These are phyloP conservation scores for Malthinus flaveolus DNA, from an alignment of 2,888 invertebrate species.

Conservation along the genomic window DNA sequence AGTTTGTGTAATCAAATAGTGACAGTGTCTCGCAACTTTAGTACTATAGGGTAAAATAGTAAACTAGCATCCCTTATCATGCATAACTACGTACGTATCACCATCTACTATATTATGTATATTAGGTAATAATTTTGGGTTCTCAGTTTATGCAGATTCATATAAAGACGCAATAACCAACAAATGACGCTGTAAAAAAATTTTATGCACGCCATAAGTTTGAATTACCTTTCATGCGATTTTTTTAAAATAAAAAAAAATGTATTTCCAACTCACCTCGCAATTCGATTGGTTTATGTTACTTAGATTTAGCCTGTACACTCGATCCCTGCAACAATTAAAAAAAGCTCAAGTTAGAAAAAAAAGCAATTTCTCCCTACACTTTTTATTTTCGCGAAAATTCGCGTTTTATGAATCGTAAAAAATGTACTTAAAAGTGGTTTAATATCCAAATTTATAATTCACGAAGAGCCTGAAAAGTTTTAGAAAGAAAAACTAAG, in stretches of 20 bases:
- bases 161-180: constrained; percentile 34
- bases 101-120: constrained; percentile 26
- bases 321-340: constrained; percentile 74
- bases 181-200: constrained; percentile 37
- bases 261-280: constrained; percentile 70
- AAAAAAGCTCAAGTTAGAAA: neutral
- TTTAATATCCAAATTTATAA: neutral
- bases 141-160: constrained; percentile 25
- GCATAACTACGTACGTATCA: constrained; percentile 32
- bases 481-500: too few species aligned
- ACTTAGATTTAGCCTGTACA: constrained; percentile 80
- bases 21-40: constrained; percentile 30
- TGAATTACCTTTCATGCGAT: constrained; percentile 21
- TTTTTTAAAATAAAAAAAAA: constrained; percentile 18
- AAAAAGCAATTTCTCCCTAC: neutral
- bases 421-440: neutral
- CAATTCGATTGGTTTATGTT: constrained; percentile 85
- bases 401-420: too few species aligned
- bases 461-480: neutral
- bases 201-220: constrained; percentile 29
- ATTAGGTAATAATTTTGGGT: constrained; percentile 30
- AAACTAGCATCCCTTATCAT: constrained; percentile 41
- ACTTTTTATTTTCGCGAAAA: too few species aligned
- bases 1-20: constrained; percentile 7
- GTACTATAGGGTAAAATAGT: constrained; percentile 39